These are phyloP conservation scores for Stegostoma tigrinum DNA, from an alignment of 2,113 vertebrate species.

Conservation along the genomic window DNA sequence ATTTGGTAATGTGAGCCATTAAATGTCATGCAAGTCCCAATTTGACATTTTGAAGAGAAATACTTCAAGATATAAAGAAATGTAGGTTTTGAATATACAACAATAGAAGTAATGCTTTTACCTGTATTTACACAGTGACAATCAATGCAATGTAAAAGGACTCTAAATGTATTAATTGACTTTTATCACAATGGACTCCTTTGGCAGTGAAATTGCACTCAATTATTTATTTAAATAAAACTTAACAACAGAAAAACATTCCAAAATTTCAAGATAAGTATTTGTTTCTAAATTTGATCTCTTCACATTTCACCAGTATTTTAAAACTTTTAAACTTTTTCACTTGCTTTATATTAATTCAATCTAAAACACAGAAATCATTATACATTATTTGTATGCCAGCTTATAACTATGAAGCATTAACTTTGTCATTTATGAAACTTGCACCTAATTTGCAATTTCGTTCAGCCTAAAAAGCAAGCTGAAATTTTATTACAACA, in stretches of 20 bases:
- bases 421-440: background rate
- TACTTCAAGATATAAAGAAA: constrained; percentile 11
- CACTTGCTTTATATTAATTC: constrained; percentile 1
- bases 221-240: background rate
- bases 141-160: background rate
- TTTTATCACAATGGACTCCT: background rate
- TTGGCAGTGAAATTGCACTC: background rate
- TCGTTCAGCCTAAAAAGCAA: background rate
- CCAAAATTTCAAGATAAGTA: background rate
- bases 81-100: background rate
- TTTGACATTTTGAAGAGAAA: constrained; percentile 20
- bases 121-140: background rate
- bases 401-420: background rate
- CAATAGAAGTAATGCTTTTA: background rate
- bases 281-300: background rate
- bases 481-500: constrained; percentile 1
- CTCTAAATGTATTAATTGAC: background rate
- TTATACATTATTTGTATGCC: background rate
- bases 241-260: background rate
- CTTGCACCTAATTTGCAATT: background rate
- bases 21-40: background rate
- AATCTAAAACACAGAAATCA: background rate
- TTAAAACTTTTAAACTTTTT: background rate
- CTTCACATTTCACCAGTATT: background rate
- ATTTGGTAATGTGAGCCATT: constrained; percentile 26